Conservation (phyloP, 2,113 vertebrate species). For the Camarhynchus parvulus region DNA sequence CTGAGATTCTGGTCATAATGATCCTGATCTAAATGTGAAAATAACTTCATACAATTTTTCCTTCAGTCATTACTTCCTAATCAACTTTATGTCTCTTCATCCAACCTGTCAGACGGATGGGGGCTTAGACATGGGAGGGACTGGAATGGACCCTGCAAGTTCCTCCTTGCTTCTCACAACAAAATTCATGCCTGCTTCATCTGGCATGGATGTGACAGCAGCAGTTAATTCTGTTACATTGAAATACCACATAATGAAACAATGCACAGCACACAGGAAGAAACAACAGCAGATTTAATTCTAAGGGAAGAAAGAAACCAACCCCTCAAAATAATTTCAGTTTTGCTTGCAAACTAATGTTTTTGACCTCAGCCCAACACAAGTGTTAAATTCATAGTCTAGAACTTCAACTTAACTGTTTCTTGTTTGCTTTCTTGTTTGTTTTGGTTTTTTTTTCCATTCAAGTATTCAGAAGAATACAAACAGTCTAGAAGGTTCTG, state of each 20-base stretch:
- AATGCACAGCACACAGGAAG: not conserved
- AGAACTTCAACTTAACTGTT: not conserved
- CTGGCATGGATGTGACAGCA: not conserved
- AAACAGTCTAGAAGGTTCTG: not conserved
- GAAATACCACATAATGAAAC: not conserved
- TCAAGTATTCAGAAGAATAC: fast-evolving
- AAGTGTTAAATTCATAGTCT: not conserved
- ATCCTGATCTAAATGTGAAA: not conserved
- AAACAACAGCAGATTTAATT: not conserved
- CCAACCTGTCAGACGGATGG: not conserved
- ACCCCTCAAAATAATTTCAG: not conserved
- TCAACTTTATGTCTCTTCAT: not conserved
- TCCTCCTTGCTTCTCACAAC: not conserved
- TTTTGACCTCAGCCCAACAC: not conserved
- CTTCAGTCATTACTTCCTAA: not conserved
- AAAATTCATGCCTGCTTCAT: not conserved
- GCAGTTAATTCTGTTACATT: not conserved
- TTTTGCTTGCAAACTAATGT: not conserved
- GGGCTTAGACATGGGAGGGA: not conserved
- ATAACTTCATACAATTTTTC: not conserved
- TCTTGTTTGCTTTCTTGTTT: not conserved
- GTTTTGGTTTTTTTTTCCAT: too few relatives aligned
- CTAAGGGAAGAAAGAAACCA: not conserved
- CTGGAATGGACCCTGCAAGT: not conserved
- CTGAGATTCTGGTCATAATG: not conserved